Base-by-base conservation (phyloP, 2,113 vertebrate genomes). In the Odocoileus virginianus region DNA sequence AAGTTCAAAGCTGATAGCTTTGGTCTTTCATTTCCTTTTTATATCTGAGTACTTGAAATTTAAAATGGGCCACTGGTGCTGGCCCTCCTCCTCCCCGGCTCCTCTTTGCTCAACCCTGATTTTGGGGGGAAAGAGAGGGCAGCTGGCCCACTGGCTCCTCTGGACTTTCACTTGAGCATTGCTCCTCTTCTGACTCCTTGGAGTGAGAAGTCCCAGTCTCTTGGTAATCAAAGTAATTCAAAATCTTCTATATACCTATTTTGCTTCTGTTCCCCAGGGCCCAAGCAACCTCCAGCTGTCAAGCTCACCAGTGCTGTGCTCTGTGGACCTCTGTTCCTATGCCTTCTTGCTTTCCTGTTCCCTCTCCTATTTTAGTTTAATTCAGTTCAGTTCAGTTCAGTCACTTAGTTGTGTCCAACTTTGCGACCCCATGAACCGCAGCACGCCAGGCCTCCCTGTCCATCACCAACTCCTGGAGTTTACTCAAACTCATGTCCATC, bases 321-420 rank as follows among this genome's bases (percentile, higher is more conserved):
- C 10, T 45, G 52, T 52, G 58, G 13, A 50, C 21, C 23, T 61
- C 19, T 23, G 64, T 45, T 74, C 54, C 27, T 47, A 15, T 8
- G 19, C 13, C 45, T 79, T 89, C 78, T 40, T 11, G 27, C 16
- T 78, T 78, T 74, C 33, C 84, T 82, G 11, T 71, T 74, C 95
- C 64, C 74, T 91, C 57, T 87, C 11, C 92, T 74, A 90, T 87
- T 96, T 92, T 78, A 91, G 47, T 47, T 45, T 45, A 45, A 8
- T 45, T 50, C 12, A 50, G 12, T 50, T 50, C 47, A 13, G 47
- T 50, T 50, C 47, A 50, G 47, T 50, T 50, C 47, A 50, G 47
- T 50, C 47, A 3, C 47, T 50, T 3, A 50, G 47, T 50, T 3
- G 1, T 50, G 47, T 50, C 47, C 2, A 3, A 50, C 47, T 50